These are phyloP conservation scores for Clarias platycephalus DNA, from an alignment of 2,797 vertebrate genomes.

Conservation along the genomic window DNA sequence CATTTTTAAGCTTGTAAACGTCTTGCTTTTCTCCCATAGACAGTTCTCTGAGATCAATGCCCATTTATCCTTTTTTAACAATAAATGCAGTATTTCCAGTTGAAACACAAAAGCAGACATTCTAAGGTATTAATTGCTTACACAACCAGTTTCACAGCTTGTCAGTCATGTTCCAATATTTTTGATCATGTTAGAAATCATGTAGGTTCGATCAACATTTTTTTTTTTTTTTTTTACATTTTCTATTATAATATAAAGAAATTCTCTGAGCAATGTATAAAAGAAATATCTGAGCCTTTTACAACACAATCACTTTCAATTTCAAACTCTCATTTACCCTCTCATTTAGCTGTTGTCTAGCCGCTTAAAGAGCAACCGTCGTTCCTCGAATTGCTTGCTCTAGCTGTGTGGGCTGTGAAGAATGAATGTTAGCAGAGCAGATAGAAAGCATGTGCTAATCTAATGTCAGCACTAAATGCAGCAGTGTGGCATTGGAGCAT, in stretches of 20 bases:
- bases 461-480: slow-evolving; percentile 79
- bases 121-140: not conserved
- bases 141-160: not conserved
- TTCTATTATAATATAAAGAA: not conserved
- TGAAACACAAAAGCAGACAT: not conserved
- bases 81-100: not conserved
- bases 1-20: not conserved
- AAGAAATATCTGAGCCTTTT: not conserved
- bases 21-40: not conserved
- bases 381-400: slow-evolving; percentile 30
- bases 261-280: no score
- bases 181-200: not conserved
- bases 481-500: slow-evolving; percentile 85
- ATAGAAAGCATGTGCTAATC: slow-evolving; percentile 42
- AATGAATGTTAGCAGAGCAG: slow-evolving; percentile 59
- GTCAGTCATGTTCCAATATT: not conserved
- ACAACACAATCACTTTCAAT: slow-evolving; percentile 11
- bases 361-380: slow-evolving; percentile 28
- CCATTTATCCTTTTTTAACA: not conserved
- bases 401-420: slow-evolving; percentile 41
- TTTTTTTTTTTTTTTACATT: not conserved
- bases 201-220: not conserved
- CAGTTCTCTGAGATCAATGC: not conserved
- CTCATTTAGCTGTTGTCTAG: not conserved
- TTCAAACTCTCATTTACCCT: slow-evolving; percentile 20